Base-by-base conservation (phyloP, 2,888 invertebrate genomes). In the Drosophila rubida region DNA sequence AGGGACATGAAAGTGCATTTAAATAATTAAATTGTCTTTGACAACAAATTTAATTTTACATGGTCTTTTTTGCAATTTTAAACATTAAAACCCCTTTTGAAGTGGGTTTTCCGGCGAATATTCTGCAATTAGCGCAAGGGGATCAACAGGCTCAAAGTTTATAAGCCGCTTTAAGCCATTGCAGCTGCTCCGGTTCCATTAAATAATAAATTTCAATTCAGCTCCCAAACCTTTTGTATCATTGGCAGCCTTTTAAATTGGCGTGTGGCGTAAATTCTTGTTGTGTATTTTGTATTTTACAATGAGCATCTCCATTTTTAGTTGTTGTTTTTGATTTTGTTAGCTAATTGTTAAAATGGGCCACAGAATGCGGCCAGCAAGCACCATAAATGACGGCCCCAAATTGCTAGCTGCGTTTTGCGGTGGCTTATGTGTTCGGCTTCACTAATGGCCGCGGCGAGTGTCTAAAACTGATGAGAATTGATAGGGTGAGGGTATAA, bases 171-270 rank as follows among this genome's bases (percentile, higher is more conserved):
- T 77, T 80, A 86, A 83, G 74, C 80, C 71, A 39, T 39, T 63
- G 81, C 82, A 88, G 88, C 88, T 88, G 88, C 48, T 70, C 3
- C 25, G 51, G 32, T 61, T 54, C 30, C 80, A 63, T 65, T 61
- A 68, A 86, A 64, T 88, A 70, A 72, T 57, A 71, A 71, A 68
- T 72, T 82, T 79, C 49, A 58, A 67, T 72, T 80, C 62, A 25
- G 22, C 44, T 14, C 25, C 44, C 69, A 39, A 60, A 39, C 51
- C 65, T 58, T 13, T 66, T 45, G 42, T 71, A 69, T 77, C 78
- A 55, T 74, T 70, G 75, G 39, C 46, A 45, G 62, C 58, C 58
- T 54, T 58, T 67, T 81, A 70, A 78, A 85, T 85, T 87, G 72
- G 62, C 62, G 32, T 35, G n/a, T 45, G 35, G 30, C 11, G 16